These are phyloP conservation scores for Drosophila paramelanica DNA, from an alignment of 2,888 invertebrate species.

Conservation along the genomic window DNA sequence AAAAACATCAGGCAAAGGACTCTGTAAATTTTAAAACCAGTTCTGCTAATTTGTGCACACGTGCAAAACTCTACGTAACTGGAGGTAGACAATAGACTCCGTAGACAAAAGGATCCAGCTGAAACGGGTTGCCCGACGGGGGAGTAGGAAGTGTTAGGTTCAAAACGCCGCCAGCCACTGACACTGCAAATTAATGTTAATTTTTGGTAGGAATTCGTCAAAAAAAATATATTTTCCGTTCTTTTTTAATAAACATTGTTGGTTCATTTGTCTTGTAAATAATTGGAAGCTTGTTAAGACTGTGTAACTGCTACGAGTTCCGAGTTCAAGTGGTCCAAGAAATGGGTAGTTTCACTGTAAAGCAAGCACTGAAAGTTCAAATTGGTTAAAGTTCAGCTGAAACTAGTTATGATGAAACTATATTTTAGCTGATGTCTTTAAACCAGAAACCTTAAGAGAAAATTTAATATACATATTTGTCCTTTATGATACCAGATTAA, in stretches of 20 bases:
- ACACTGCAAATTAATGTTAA: slow-evolving; percentile 79
- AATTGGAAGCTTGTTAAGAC: slow-evolving; percentile 71
- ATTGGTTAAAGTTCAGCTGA: not conserved
- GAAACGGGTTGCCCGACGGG: slow-evolving; percentile 48
- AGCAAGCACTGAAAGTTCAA: slow-evolving; percentile 36
- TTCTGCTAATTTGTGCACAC: slow-evolving; percentile 78
- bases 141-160: slow-evolving; percentile 48
- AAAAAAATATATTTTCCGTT: slow-evolving; percentile 28
- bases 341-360: not conserved
- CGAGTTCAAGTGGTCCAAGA: slow-evolving; percentile 49
- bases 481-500: no score
- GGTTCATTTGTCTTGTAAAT: slow-evolving; percentile 67
- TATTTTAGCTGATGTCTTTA: not conserved
- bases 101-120: slow-evolving; percentile 52
- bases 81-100: slow-evolving; percentile 37
- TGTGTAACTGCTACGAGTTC: slow-evolving; percentile 32
- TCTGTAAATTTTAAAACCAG: slow-evolving; percentile 62
- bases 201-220: slow-evolving; percentile 74
- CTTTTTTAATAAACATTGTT: slow-evolving; percentile 21
- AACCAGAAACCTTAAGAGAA: not conserved
- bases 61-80: slow-evolving; percentile 66
- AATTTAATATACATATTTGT: not conserved
- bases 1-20: slow-evolving; percentile 53
- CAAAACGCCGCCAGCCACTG: slow-evolving; percentile 60
- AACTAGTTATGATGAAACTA: not conserved